These are phyloP conservation scores for Ranitomeya variabilis DNA, from an alignment of 2,113 vertebrate species.

Conservation along the genomic window DNA sequence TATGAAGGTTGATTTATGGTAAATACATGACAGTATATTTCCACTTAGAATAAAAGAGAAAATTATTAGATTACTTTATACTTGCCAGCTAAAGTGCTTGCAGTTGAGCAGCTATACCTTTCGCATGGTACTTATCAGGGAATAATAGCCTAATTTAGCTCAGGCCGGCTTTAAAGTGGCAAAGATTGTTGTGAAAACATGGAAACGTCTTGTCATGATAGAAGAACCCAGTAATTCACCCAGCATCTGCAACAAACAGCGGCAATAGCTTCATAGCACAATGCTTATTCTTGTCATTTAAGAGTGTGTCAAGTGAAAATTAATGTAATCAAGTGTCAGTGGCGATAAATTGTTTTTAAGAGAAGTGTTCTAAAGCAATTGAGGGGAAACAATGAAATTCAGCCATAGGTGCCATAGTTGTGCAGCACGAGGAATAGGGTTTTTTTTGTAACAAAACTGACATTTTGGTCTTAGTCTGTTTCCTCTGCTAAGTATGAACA, in stretches of 20 bases:
- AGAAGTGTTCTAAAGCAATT: constrained; percentile 26
- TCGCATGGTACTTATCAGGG: background rate
- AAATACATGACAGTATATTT: background rate
- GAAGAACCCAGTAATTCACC: background rate
- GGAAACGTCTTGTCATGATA: background rate
- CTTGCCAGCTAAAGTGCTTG: background rate
- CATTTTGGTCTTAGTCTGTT: background rate
- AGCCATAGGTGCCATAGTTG: background rate
- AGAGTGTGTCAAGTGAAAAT: constrained; percentile 18
- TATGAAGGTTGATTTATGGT: too few relatives aligned
- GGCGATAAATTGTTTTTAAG: constrained; percentile 16
- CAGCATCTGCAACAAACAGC: background rate
- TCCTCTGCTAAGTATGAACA: background rate
- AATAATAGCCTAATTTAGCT: background rate
- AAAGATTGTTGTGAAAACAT: background rate
- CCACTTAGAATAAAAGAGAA: background rate
- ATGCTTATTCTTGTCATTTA: background rate
- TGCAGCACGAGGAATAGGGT: background rate
- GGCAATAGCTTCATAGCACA: background rate
- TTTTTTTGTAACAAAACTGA: background rate
- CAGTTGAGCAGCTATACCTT: background rate
- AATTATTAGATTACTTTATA: background rate
- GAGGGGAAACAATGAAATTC: constrained; percentile 27
- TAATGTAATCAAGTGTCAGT: constrained; percentile 20
- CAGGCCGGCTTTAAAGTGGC: background rate